Base-by-base conservation (phyloP, 2,113 vertebrate genomes). In the Orycteropus afer region DNA sequence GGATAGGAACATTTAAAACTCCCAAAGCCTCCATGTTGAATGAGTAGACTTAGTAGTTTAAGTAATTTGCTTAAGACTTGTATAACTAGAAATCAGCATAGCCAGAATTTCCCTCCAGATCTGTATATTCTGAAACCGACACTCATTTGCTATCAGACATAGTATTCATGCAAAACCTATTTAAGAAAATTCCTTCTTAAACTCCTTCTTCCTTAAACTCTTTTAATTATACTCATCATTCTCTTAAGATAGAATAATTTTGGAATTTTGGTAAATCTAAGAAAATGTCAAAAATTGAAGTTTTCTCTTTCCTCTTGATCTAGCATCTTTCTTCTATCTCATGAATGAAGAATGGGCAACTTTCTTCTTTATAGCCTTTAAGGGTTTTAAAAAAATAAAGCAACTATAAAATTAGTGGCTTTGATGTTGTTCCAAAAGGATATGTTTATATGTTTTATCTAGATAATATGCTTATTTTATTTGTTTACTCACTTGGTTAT, bases 401-500 rank as follows among this genome's bases (percentile, higher is more conserved):
- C 89, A 96, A 94, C 84, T 92, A 95, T 96, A 96, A 94, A 98
- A 98, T 94, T 97, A 97, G 89, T 96, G 92, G 93, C 53, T 97
- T 96, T 97, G 96, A 96, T 89, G 88, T 93, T 96, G 83, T 84
- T 96, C 63, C 88, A 97, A 97, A 98, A 97, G 88, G 86, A 97
- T 97, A 76, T 76, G 74, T 96, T 98, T 98, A 97, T 98, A 57
- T 57, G 27, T 61, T 61, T 61, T 61, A 61, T 61, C 25, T 29
- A 40, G 69, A 40, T 40, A 40, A 71, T 40, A 71, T 40, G 69
- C 10, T 71, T 40, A 71, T 71, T 71, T 71, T 37, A 37, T 69
- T 69, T 73, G 78, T 96, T 98, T 98, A 97, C 97, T 98, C 97
- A 96, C 96, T 98, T 97, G 96, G 73, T 96, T 97, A 0, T 96